These are phyloP conservation scores for Bufo bufo DNA, from an alignment of 2,113 vertebrate genomes.

Conservation along the genomic window DNA sequence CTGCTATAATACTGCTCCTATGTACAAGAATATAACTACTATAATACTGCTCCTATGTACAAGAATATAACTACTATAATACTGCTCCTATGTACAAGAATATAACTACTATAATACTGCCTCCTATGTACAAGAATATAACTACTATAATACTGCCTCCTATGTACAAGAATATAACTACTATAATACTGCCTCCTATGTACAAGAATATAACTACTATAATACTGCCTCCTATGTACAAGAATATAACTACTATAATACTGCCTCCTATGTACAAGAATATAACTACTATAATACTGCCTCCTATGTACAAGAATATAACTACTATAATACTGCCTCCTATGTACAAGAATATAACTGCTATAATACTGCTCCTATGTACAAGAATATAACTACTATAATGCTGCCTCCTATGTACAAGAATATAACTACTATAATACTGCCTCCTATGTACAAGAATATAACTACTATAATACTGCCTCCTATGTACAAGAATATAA, in stretches of 20 bases:
- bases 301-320: too few species aligned
- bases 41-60: neutral
- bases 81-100: neutral
- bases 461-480: constrained; percentile 1
- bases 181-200: neutral
- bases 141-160: neutral
- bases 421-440: neutral
- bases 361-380: neutral
- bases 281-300: too few species aligned
- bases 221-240: neutral
- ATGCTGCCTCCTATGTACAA: neutral
- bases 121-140: neutral
- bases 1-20: too few species aligned
- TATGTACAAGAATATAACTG: neutral
- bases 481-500: constrained; percentile 1
- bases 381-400: neutral
- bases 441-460: neutral
- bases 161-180: neutral
- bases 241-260: neutral
- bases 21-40: too few species aligned
- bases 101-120: neutral
- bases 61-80: constrained; percentile 5
- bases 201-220: neutral
- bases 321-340: too few species aligned
- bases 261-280: neutral